Conservation (phyloP, 1,140 invertebrate genomes). For the Zaprionus inermis region DNA sequence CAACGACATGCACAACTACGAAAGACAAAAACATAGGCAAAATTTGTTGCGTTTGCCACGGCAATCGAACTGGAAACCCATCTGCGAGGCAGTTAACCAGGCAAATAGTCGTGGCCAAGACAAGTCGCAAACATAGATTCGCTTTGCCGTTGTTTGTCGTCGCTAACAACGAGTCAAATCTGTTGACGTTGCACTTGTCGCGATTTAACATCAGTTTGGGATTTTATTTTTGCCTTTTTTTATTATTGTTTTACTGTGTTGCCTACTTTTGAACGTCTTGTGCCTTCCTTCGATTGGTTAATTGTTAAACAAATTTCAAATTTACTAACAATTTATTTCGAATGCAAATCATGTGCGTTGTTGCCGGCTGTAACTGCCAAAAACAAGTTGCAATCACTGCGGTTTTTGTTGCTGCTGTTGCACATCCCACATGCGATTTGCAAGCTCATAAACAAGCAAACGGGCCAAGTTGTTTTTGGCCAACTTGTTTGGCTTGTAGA, state of each 20-base stretch:
- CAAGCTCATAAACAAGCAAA: constrained; percentile 55
- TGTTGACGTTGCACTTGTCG: constrained; percentile 74
- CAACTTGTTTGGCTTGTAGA: constrained; percentile 56
- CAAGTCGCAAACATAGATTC: constrained; percentile 24
- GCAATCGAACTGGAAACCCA: constrained; percentile 59
- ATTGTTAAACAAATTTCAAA: constrained; percentile 81
- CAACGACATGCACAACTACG: constrained; percentile 58
- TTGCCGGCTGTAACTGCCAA: constrained; percentile 12
- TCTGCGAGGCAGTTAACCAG: constrained; percentile 63
- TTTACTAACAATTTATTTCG: constrained; percentile 41
- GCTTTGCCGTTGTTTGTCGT: constrained; percentile 7
- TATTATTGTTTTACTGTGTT: constrained; percentile 37
- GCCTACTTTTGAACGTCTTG: constrained; percentile 79
- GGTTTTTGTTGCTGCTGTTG: constrained; percentile 40
- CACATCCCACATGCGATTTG: constrained; percentile 77
- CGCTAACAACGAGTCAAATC: constrained; percentile 48
- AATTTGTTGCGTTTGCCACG: constrained; percentile 68
- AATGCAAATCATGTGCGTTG: constrained; percentile 67
- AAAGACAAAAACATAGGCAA: constrained; percentile 41
- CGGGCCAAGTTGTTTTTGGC: constrained; percentile 46
- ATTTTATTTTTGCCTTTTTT: constrained; percentile 14
- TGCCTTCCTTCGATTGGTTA: constrained; percentile 78
- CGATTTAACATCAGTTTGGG: constrained; percentile 57
- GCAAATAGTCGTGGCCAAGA: constrained; percentile 50
- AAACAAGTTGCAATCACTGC: constrained; percentile 65